A percentile compares a stretch with the other conserved stretches of the same genome.
Evolutionary conservation across 2,113 vertebrate genomes (phyloP).

Genomic region (Zosterops borbonicus): DNA sequence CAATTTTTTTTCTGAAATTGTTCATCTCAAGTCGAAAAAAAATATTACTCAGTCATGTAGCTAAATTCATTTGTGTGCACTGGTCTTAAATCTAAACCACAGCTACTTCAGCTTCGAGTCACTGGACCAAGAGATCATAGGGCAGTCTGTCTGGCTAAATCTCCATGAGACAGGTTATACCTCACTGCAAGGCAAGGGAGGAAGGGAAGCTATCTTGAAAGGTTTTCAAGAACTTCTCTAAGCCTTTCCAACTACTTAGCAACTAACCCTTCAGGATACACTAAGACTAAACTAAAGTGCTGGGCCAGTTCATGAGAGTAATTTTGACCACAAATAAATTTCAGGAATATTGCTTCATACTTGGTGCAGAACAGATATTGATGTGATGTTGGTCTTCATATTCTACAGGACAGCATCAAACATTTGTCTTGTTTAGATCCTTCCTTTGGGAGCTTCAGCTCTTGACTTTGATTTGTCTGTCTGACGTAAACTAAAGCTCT

Average conservation of each 20-base stretch:
- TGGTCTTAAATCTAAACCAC: background rate
- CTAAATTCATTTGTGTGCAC: background rate
- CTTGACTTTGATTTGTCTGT: background rate
- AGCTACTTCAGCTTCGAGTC: slow-evolving; percentile 37
- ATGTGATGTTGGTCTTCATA: background rate
- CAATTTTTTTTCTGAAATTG: background rate
- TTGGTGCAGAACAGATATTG: background rate
- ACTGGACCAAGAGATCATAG: background rate
- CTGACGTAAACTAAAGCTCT: background rate
- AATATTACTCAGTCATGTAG: background rate
- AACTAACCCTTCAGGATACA: slow-evolving; percentile 25
- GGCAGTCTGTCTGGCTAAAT: background rate
- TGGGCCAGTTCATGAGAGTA: slow-evolving; percentile 18
- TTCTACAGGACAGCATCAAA: background rate
- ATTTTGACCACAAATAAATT: background rate
- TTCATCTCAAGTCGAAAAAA: background rate
- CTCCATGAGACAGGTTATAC: slow-evolving; percentile 8
- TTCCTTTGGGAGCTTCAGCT: background rate
- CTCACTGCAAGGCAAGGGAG: background rate
- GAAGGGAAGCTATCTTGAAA: slow-evolving; percentile 50
- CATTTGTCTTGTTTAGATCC: background rate
- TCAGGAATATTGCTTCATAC: slow-evolving; percentile 1
- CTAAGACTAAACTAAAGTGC: background rate
- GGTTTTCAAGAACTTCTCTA: slow-evolving; percentile 14
- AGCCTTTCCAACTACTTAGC: slow-evolving; percentile 33